Evolutionary conservation across 1,140 invertebrate genomes (phyloP).

Genomic region (Ectropis grisescens): DNA sequence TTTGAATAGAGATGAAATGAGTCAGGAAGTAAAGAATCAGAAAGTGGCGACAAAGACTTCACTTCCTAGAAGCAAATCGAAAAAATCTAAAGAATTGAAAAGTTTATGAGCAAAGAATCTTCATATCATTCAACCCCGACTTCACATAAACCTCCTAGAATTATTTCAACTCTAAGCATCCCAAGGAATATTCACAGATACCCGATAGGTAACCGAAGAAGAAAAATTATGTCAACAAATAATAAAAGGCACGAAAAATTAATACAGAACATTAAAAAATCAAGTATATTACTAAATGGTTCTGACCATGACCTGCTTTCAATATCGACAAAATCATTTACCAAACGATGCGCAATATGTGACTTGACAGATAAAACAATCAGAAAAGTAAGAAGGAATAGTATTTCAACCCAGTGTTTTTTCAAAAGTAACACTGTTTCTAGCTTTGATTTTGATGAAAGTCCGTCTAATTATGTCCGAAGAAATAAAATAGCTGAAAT

Average conservation of each 20-base stretch:
- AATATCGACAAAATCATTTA: constrained; percentile 29
- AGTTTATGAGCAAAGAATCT: constrained; percentile 7
- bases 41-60: constrained; percentile 11
- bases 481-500: no score
- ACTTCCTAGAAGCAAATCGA: no score
- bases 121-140: constrained; percentile 21
- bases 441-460: constrained; percentile 28
- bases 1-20: constrained; percentile 19
- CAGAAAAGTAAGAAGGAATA: constrained; percentile 7
- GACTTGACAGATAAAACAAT: constrained; percentile 5
- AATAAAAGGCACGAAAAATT: no score
- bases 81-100: no score
- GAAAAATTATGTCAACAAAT: constrained; percentile 1
- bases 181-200: constrained; percentile 25
- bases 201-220: constrained; percentile 7
- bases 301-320: constrained; percentile 33
- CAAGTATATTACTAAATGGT: no score
- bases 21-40: constrained; percentile 12
- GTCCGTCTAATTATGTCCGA: constrained; percentile 18
- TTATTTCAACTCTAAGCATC: constrained; percentile 46
- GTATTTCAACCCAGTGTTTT: constrained; percentile 12
- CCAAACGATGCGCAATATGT: constrained; percentile 24
- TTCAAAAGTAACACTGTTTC: constrained; percentile 9
- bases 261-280: no score
- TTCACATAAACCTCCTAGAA: constrained; percentile 21